These are phyloP conservation scores for Harpalus rufipes DNA, from an alignment of 2,888 invertebrate genomes.

Conservation along the genomic window DNA sequence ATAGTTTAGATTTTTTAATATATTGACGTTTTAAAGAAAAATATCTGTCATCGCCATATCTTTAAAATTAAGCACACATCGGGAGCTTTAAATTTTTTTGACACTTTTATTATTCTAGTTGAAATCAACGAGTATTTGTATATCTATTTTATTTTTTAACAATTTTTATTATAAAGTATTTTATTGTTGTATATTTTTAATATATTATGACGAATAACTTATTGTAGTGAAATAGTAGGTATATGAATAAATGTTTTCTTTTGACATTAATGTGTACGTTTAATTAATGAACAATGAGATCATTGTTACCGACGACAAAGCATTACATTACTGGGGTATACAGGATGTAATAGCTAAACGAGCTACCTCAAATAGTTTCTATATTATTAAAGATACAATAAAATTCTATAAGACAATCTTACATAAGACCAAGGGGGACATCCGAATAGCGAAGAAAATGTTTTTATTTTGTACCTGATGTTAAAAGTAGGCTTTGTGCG, in stretches of 20 bases:
- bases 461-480: too few species aligned
- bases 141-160: constrained; percentile 21
- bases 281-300: constrained; percentile 21
- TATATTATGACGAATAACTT: constrained; percentile 23
- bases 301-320: constrained; percentile 12
- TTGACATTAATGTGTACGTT: constrained; percentile 5
- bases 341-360: too few species aligned
- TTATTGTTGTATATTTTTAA: constrained; percentile 17
- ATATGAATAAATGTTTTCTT: constrained; percentile 31
- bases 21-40: not conserved
- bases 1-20: constrained; percentile 1
- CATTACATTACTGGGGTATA: not conserved
- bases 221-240: constrained; percentile 11
- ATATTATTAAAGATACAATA: too few species aligned
- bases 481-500: too few species aligned
- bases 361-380: too few species aligned
- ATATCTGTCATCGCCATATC: constrained; percentile 37
- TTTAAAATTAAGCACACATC: constrained; percentile 5
- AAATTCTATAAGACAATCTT: too few species aligned
- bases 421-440: too few species aligned
- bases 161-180: constrained; percentile 4
- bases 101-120: constrained; percentile 10
- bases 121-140: constrained; percentile 31
- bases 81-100: not conserved
- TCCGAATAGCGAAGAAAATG: too few species aligned